Base-by-base conservation (phyloP, 2,888 invertebrate genomes). In the Hanleya hanleyi region DNA sequence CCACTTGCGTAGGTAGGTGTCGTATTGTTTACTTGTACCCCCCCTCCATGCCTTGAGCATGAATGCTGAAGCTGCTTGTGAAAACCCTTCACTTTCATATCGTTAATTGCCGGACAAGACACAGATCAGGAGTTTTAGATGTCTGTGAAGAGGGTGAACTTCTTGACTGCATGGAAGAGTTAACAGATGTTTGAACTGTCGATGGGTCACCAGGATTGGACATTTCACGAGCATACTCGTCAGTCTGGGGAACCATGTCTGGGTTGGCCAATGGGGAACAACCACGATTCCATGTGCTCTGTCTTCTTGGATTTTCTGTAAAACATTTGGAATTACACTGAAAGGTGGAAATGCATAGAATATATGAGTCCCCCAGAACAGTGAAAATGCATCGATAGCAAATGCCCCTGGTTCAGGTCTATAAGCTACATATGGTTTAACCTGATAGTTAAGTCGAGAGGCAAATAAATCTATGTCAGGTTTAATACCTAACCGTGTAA, bases 1-100 rank as follows among this genome's bases (percentile, higher is more conserved):
- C 78, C 79, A 81, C 74, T 65, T 75, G n/a, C 70, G 71, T 49
- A 75, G 70, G 74, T 69, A 73, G n/a, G 47, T 47, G 51, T 72
- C 51, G 51, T 77, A 78, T 65, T 75, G 72, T 57, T 76, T 73
- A 49, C 74, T 65, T 38, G 78, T 79, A 35, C 67, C 65, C 22
- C 32, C 41, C 61, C 71, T 49, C 77, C 78, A 81, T 41, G 79
- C 74, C 37, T 71, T 41, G 65, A 79, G 57, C 51, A 81, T 67
- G 37, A 78, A 68, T 32, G 51, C 22, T 15, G 62, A 38, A 33
- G 66, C 50, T 49, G 15, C 15, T 66, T 49, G 66, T 26, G 66
- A 66, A 70, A 70, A 33, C 18, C 50, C 66, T 36, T 6, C 37
- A 36, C 47, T 67, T 47, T 22, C 62, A 15, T 9, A 62, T 32